Conservation (phyloP, 64 coral and sea anemone species). For the Hydrozoanthus tunicans region DNA sequence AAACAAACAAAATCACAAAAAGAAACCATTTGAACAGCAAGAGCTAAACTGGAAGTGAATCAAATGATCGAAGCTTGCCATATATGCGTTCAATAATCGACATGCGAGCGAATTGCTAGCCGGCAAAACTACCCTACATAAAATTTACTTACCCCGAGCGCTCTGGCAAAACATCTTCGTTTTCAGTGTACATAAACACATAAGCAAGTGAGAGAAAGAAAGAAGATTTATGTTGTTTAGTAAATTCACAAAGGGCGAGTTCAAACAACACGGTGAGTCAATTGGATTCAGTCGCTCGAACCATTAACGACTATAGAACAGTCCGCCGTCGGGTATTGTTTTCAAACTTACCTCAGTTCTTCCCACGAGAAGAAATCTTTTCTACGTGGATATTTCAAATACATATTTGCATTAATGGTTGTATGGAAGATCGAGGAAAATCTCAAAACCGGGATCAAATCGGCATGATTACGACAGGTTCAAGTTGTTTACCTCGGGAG, state of each 20-base stretch:
- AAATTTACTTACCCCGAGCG: conserved; percentile 74
- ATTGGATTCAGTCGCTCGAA: too few relatives aligned
- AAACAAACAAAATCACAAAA: too few relatives aligned
- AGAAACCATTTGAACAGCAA: too few relatives aligned
- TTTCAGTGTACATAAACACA: conserved; percentile 8
- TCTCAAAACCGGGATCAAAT: background rate
- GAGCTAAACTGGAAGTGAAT: too few relatives aligned
- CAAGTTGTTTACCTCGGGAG: too few relatives aligned
- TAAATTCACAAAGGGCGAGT: background rate
- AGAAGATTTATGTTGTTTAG: background rate
- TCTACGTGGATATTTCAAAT: conserved; percentile 84
- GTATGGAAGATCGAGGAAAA: conserved; percentile 1
- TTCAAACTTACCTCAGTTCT: conserved; percentile 73
- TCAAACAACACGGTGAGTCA: background rate
- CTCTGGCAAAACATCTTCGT: conserved; percentile 81
- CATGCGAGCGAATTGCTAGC: background rate
- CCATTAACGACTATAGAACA: background rate
- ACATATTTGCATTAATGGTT: conserved; percentile 48
- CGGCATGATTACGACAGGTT: background rate
- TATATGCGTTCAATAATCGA: background rate
- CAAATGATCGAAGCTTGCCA: background rate
- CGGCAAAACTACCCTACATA: background rate
- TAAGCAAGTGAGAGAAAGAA: conserved; percentile 7
- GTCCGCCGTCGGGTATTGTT: background rate
- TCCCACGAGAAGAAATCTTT: conserved; percentile 87